Evolutionary conservation across 2,888 invertebrate genomes (phyloP).

Genomic region (Trachelus tabidus): DNA sequence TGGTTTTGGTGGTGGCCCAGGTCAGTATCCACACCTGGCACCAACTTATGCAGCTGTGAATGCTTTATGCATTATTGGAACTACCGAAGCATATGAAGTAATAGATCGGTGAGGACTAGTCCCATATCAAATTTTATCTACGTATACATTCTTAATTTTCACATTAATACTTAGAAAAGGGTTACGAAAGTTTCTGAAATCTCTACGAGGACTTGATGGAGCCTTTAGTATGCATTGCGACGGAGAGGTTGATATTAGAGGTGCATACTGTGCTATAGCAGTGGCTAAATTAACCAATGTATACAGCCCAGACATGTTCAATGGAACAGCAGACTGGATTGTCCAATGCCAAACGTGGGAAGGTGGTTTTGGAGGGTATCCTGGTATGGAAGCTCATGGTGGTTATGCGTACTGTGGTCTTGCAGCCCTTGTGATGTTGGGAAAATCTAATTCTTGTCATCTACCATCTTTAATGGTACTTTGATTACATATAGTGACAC

Average conservation of each 20-base stretch:
- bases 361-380: conserved; percentile 95
- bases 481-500: not conserved
- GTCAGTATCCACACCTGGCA: conserved; percentile 92
- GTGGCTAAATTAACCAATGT: conserved; percentile 89
- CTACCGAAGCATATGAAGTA: conserved; percentile 86
- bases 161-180: conserved; percentile 67
- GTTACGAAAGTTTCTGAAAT: conserved; percentile 82
- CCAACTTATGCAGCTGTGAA: conserved; percentile 98
- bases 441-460: conserved; percentile 80
- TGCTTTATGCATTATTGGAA: conserved; percentile 89
- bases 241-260: conserved; percentile 94
- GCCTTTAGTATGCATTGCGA: conserved; percentile 91
- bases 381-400: conserved; percentile 97
- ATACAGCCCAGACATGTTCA: conserved; percentile 81
- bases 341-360: conserved; percentile 97
- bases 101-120: conserved; percentile 78
- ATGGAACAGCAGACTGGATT: conserved; percentile 92
- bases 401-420: conserved; percentile 99
- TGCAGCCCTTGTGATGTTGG: conserved; percentile 87
- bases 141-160: not conserved
- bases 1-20: conserved; percentile 95
- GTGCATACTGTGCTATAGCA: conserved; percentile 95
- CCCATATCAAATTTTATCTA: not conserved
- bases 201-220: conserved; percentile 85
- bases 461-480: conserved; percentile 77